Evolutionary conservation across 2,888 invertebrate species (phyloP).

Genomic region (Ellobium chinense): DNA sequence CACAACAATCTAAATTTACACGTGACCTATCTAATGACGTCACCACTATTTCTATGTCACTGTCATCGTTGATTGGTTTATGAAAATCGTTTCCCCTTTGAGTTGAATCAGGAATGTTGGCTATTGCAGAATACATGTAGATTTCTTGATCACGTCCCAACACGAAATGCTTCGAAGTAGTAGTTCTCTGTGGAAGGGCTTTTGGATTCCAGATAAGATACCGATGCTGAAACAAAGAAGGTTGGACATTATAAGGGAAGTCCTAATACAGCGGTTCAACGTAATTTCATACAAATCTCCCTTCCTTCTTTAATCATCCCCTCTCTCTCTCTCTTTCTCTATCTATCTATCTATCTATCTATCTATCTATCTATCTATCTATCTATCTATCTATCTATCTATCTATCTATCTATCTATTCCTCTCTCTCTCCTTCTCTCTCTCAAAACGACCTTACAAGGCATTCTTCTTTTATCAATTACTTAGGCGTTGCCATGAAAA

Average conservation of each 20-base stretch:
- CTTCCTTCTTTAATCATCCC: not conserved
- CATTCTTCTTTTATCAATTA: no score
- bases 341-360: not conserved
- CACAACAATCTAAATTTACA: not conserved
- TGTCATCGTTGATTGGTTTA: not conserved
- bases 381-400: not conserved
- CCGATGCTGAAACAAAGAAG: not conserved
- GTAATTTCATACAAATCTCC: no score
- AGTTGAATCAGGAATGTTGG: not conserved
- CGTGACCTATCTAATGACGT: constrained; percentile 3
- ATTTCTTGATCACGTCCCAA: not conserved
- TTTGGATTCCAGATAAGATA: not conserved
- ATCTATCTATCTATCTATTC: not conserved
- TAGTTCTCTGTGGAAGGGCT: not conserved
- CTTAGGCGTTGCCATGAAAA: no score
- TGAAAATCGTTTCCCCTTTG: not conserved
- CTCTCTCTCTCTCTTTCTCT: not conserved
- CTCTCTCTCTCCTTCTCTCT: not conserved
- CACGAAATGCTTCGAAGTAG: not conserved
- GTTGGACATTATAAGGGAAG: no score
- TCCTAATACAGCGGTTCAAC: no score
- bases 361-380: not conserved
- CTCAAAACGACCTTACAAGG: no score
- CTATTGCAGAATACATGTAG: constrained; percentile 27
- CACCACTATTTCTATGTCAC: not conserved